Conservation (phyloP, 2,797 vertebrate species). For the Hippocampus kuda region DNA sequence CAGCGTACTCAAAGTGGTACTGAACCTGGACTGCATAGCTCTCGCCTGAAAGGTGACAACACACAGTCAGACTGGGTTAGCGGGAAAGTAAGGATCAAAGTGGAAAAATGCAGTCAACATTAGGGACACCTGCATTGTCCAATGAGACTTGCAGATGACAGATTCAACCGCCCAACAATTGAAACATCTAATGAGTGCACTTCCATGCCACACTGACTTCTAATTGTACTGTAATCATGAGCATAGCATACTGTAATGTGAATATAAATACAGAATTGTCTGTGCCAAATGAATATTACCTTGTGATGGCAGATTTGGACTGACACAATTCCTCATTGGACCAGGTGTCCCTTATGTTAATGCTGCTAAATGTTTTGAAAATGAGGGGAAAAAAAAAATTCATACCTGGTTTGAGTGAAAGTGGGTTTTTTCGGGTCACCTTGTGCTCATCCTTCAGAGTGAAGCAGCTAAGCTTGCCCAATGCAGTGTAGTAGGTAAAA, state of each 20-base stretch:
- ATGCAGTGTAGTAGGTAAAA: conserved; percentile 63
- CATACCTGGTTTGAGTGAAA: conserved; percentile 68
- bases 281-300: too few relatives aligned
- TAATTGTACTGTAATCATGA: background rate
- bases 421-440: conserved; percentile 50
- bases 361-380: background rate
- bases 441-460: conserved; percentile 52
- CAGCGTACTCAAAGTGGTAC: conserved; percentile 60
- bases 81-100: conserved; percentile 1
- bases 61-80: background rate
- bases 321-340: too few relatives aligned
- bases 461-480: conserved; percentile 47
- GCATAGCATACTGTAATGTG: background rate
- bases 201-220: too few relatives aligned
- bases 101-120: background rate
- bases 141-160: too few relatives aligned
- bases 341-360: too few relatives aligned
- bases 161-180: too few relatives aligned
- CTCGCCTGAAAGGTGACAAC: conserved; percentile 51
- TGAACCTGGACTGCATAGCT: conserved; percentile 61
- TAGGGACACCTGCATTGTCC: background rate
- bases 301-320: too few relatives aligned
- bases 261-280: too few relatives aligned
- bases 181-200: too few relatives aligned
- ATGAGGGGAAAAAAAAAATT: background rate